phyloP scores from a whole-genome alignment of 2,797 vertebrate genomes.

The Streptopelia turtur region DNA sequence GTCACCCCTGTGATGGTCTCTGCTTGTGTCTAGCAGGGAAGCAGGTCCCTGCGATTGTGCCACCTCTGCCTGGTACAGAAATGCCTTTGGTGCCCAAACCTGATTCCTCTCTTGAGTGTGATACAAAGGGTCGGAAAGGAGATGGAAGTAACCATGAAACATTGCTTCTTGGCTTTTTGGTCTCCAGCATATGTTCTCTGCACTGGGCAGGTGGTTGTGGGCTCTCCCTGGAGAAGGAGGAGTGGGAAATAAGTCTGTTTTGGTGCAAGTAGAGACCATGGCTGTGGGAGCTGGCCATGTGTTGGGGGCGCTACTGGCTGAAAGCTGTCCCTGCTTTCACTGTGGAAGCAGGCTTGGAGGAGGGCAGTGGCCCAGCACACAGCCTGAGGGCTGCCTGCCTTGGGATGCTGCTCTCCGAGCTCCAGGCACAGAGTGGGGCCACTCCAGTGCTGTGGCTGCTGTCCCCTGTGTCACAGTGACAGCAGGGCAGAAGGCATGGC shows the following conservation, averaged over 20 bases:
- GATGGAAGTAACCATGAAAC: neutral
- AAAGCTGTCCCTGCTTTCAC: neutral
- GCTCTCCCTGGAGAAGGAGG: neutral
- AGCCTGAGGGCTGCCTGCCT: neutral
- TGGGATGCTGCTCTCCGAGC: neutral
- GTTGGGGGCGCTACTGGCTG: neutral
- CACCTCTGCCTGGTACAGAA: accelerated
- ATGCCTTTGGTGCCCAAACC: neutral
- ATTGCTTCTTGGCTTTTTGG: neutral
- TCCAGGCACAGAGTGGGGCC: neutral
- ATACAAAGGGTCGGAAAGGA: neutral
- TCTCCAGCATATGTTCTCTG: neutral
- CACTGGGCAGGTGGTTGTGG: neutral
- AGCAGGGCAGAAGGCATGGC: neutral
- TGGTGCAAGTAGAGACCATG: neutral
- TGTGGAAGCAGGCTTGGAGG: neutral
- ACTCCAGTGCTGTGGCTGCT: neutral
- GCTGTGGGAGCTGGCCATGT: neutral
- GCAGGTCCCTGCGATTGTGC: neutral
- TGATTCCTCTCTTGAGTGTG: neutral
- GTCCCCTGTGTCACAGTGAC: neutral
- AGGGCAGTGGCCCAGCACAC: neutral
- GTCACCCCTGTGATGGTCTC: accelerated
- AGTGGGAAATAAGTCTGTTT: neutral
- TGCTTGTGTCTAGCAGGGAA: neutral